Evolutionary conservation across 2,797 vertebrate species (phyloP).

Genomic region (Triplophysa yarkandensis): DNA sequence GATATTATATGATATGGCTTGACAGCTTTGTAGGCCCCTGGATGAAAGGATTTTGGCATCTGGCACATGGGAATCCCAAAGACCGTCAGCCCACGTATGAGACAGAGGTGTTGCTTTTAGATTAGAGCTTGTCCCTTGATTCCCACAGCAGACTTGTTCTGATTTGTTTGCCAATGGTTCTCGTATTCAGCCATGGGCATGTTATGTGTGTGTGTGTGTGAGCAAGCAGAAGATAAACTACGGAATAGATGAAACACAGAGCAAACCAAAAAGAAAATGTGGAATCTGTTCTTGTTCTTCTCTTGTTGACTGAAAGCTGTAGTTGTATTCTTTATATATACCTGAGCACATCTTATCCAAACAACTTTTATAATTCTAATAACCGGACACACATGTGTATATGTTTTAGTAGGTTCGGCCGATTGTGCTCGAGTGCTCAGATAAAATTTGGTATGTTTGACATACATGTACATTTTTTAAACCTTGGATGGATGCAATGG

Average conservation of each 20-base stretch:
- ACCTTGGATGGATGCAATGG: no score
- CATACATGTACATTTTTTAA: no score
- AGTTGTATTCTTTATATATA: background rate
- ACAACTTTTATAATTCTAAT: no score
- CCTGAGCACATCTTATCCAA: background rate
- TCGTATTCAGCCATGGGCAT: slow-evolving; percentile 27
- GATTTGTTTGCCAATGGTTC: slow-evolving; percentile 29
- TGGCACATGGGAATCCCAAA: slow-evolving; percentile 36
- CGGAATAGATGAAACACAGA: background rate
- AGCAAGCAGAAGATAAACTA: slow-evolving; percentile 8
- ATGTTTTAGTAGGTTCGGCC: no score
- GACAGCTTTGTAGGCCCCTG: slow-evolving; percentile 33
- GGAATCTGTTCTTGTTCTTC: background rate
- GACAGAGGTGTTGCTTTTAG: slow-evolving; percentile 38
- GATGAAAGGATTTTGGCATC: slow-evolving; percentile 45
- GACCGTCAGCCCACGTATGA: slow-evolving; percentile 34
- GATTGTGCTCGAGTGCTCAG: no score
- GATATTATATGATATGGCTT: slow-evolving; percentile 13
- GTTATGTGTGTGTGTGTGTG: slow-evolving; percentile 24
- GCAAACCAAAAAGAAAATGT: background rate
- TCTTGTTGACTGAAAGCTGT: background rate
- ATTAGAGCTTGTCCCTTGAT: slow-evolving; percentile 16
- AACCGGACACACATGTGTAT: no score
- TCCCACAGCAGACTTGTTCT: slow-evolving; percentile 33
- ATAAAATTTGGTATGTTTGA: no score